phyloP scores from a whole-genome alignment of 1,140 invertebrate genomes.

The Drosophila carrolli region DNA sequence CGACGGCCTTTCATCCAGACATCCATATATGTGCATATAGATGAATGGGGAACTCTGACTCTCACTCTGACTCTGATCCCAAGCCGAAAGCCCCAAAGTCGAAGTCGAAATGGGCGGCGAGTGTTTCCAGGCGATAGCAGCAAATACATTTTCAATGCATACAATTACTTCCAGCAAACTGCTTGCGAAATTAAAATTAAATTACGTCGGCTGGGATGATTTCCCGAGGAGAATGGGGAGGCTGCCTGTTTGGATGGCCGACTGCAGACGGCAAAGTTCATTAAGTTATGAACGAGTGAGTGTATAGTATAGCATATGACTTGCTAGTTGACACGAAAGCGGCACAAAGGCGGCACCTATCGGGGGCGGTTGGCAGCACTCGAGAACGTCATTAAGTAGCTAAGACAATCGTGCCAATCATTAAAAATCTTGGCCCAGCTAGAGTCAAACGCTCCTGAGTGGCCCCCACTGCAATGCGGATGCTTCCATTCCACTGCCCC shows the following conservation, averaged over 20 bases:
- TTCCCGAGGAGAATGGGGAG: not conserved
- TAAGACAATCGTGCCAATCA: conserved; percentile 82
- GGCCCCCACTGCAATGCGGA: conserved; percentile 66
- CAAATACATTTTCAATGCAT: conserved; percentile 78
- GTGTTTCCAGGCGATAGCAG: conserved; percentile 74
- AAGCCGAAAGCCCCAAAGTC: conserved; percentile 25
- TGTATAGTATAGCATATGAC: conserved; percentile 8
- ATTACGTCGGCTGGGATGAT: conserved; percentile 41
- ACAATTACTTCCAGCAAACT: conserved; percentile 80
- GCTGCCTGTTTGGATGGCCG: not conserved
- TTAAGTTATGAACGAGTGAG: conserved; percentile 56
- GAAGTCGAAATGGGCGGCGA: conserved; percentile 41
- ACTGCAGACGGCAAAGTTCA: conserved; percentile 67
- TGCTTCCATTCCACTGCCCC: conserved; percentile 25
- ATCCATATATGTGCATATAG: conserved; percentile 17
- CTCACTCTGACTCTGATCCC: conserved; percentile 15
- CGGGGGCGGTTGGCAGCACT: conserved; percentile 36
- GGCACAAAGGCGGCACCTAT: conserved; percentile 47
- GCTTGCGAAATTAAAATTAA: conserved; percentile 82
- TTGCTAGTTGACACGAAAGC: conserved; percentile 75
- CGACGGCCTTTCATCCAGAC: conserved; percentile 37
- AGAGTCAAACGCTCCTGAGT: conserved; percentile 66
- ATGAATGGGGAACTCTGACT: conserved; percentile 19
- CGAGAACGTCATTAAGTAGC: conserved; percentile 78
- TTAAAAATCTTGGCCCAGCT: conserved; percentile 71